Conservation (phyloP, 2,888 invertebrate species). For the Machimus atricapillus region DNA sequence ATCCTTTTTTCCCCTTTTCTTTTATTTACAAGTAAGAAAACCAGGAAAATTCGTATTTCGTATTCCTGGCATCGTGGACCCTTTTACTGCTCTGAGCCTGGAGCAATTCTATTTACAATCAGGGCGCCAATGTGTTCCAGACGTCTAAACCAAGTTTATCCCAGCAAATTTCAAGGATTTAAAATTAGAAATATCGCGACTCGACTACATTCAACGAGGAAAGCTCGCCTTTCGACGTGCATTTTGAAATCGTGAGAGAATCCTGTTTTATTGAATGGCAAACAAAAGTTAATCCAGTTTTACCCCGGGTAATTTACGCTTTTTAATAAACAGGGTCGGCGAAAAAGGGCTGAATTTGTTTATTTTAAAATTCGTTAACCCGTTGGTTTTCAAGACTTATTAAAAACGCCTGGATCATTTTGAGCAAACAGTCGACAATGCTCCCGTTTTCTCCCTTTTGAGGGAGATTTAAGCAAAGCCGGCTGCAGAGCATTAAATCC, state of each 20-base stretch:
- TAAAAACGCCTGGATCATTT: not conserved
- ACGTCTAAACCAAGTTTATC: not conserved
- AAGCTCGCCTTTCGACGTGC: not conserved
- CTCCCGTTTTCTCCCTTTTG: not conserved
- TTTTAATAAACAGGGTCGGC: not conserved
- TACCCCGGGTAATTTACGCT: conserved; percentile 19
- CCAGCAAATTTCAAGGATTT: conserved; percentile 29
- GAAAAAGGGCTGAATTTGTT: not conserved
- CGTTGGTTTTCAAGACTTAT: not conserved
- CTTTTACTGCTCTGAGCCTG: not conserved
- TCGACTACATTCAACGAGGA: not conserved
- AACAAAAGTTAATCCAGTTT: conserved; percentile 23
- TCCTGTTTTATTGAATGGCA: conserved; percentile 20
- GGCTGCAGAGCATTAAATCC: not conserved
- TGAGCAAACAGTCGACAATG: not conserved
- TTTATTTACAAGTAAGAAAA: not conserved
- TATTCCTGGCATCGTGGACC: conserved; percentile 13
- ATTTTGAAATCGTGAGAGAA: not conserved
- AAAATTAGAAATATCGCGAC: conserved; percentile 36
- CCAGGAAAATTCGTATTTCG: not conserved
- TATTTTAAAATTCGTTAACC: not conserved
- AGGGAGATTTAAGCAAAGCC: not conserved
- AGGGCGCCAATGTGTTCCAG: not conserved
- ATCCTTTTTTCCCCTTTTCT: not conserved
- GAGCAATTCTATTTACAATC: not conserved